Conservation (phyloP, 1,140 invertebrate genomes). For the Batillaria attramentaria region DNA sequence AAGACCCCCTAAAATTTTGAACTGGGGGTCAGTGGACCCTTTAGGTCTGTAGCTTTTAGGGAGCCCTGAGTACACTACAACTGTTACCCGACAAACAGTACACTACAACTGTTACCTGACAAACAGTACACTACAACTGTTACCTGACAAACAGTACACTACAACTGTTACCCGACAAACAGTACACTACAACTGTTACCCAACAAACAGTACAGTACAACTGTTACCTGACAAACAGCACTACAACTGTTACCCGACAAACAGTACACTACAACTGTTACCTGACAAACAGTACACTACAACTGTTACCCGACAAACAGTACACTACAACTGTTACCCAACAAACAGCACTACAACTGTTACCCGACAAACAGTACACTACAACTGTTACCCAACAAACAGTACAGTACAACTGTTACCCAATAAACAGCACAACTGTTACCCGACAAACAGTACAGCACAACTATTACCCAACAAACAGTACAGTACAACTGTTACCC, state of each 20-base stretch:
- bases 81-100: too few species aligned
- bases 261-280: neutral
- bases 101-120: too few species aligned
- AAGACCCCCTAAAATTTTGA: too few species aligned
- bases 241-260: neutral
- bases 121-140: too few species aligned
- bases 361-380: neutral
- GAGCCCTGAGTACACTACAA: too few species aligned
- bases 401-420: too few species aligned
- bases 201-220: too few species aligned
- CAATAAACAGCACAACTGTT: conserved; percentile 68
- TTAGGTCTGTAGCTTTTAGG: too few species aligned
- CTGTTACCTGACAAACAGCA: conserved; percentile 36
- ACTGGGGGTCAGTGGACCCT: too few species aligned
- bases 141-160: too few species aligned
- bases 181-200: too few species aligned
- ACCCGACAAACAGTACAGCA: neutral
- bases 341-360: neutral
- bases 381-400: neutral
- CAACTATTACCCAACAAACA: neutral
- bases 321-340: neutral
- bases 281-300: neutral
- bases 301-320: neutral
- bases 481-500: neutral
- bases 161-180: too few species aligned